Evolutionary conservation across 2,797 vertebrate genomes (phyloP), one percentile per base, ranked within the genome.

Genomic region (Octomys mimax): DNA sequence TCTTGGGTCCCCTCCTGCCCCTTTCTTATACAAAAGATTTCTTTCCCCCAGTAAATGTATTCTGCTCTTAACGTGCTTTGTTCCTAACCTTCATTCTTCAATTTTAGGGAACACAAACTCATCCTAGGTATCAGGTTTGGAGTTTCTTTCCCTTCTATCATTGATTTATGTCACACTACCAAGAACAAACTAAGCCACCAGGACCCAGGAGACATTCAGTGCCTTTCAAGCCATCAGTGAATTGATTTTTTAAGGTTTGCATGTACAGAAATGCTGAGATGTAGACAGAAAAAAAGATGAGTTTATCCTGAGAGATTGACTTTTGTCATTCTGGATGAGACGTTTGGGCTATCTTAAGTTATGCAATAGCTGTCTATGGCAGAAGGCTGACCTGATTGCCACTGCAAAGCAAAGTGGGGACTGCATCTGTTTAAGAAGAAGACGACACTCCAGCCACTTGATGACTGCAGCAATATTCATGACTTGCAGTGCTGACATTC

Each of bases 381-480:
- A 92, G 92, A 87, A 93, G n/a, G 46, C 59, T 92, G 77, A 89
- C 14, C 24, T 88, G 68, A 91, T 85, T 94, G 87, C 91, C 84
- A 92, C 95, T 95, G 78, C 61, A 89, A 89, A 88, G 62, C 71
- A 93, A 96, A 94, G 54, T 75, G 62, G 3, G 26, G 3, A 52
- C 71, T 80, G 85, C 49, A 66, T 96, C 95, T 95, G 92, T 95
- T 88, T 78, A 85, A 85, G 68, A n/a, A 33, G 36, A 28, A 62
- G 83, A 78, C 70, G 59, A 64, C 57, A 54, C 24, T 78, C 33
- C 87, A 79, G 66, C 78, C 71, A 78, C 93, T 95, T 36, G 85
- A 66, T 95, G 95, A 97, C 96, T 96, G 54, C 70, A 94, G 31
- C 85, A 95, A 90, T 96, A 93, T 88, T 96, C 92, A 21, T 96